These are phyloP conservation scores for Sciurus niger DNA, from an alignment of 2,113 vertebrate genomes.

Conservation along the genomic window DNA sequence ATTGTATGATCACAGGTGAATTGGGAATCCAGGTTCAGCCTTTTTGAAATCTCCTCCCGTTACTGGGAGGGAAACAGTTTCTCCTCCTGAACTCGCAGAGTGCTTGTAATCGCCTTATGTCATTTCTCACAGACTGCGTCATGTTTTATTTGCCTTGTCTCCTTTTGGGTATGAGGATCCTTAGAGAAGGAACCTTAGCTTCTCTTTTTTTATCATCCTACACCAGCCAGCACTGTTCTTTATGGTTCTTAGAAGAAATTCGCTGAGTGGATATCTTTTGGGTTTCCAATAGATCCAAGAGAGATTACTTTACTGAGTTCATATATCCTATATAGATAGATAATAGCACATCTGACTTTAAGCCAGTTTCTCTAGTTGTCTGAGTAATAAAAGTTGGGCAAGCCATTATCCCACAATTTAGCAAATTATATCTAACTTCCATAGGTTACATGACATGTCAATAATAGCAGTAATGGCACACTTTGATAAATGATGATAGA, in stretches of 20 bases:
- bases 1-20: neutral
- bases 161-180: neutral
- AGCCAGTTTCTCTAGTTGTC: neutral
- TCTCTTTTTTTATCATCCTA: neutral
- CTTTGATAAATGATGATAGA: neutral
- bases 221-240: neutral
- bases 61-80: neutral
- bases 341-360: neutral
- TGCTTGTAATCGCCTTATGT: rapidly evolving
- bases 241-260: neutral
- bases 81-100: neutral
- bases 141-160: neutral
- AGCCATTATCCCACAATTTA: neutral
- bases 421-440: neutral
- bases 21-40: neutral
- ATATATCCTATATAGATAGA: neutral
- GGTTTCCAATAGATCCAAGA: neutral
- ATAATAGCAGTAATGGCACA: neutral
- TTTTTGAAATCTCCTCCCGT: neutral
- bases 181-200: neutral
- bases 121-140: rapidly evolving
- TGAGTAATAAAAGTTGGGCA: neutral
- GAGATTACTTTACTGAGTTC: neutral
- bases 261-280: neutral
- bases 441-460: neutral